Evolutionary conservation across 2,888 invertebrate species (phyloP).

Genomic region (Tanypteryx hageni): DNA sequence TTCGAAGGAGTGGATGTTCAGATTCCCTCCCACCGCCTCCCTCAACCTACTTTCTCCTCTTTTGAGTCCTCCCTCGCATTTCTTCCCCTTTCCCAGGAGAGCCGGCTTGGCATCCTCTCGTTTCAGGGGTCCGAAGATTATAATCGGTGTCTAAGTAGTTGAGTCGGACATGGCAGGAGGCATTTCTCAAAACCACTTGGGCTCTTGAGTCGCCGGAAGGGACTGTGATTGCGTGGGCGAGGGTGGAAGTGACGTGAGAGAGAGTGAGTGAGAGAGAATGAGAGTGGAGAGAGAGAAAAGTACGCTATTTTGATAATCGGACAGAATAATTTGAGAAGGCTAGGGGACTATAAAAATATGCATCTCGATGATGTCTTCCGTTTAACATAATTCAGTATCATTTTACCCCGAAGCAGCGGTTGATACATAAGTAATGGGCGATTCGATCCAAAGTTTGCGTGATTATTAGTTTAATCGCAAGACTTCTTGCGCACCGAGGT

Average conservation of each 20-base stretch:
- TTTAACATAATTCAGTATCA: too few species aligned
- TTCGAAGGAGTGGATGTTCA: background rate
- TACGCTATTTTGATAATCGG: too few species aligned
- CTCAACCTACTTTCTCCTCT: background rate
- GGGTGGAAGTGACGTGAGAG: background rate
- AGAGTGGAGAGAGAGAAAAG: too few species aligned
- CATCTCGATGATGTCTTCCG: too few species aligned
- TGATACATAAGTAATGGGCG: too few species aligned
- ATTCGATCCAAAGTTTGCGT: too few species aligned
- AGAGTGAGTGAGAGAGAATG: background rate
- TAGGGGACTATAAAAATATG: background rate
- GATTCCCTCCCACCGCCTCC: background rate
- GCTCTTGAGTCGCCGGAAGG: background rate
- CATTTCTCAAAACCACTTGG: background rate
- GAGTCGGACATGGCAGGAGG: background rate
- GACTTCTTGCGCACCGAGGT: too few species aligned
- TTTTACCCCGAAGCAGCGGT: too few species aligned
- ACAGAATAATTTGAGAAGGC: too few species aligned
- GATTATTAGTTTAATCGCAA: too few species aligned
- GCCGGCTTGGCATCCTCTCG: background rate
- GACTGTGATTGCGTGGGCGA: background rate
- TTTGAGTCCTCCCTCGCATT: background rate
- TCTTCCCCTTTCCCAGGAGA: background rate
- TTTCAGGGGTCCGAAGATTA: background rate
- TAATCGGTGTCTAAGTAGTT: background rate